phyloP scores from a whole-genome alignment of 2,888 invertebrate genomes.

The Cantharis rufa region DNA sequence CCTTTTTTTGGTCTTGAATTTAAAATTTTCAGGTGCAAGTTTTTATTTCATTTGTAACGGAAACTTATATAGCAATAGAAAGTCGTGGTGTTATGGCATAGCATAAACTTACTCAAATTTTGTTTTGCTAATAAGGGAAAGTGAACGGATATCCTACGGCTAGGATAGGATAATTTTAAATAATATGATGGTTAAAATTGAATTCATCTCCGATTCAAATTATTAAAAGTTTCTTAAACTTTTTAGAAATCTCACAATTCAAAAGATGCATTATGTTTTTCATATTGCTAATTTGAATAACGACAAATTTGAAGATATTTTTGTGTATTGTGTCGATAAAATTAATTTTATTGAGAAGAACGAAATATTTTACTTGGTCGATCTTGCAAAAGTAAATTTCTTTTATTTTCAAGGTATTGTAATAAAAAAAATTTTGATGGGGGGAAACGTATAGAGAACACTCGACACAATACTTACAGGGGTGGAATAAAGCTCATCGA shows the following conservation, averaged over 20 bases:
- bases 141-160: conserved; percentile 51
- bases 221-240: neutral
- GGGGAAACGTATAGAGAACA: conserved; percentile 20
- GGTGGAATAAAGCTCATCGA: conserved; percentile 26
- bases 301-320: too few species aligned
- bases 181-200: neutral
- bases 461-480: conserved; percentile 16
- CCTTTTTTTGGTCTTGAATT: neutral
- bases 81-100: conserved; percentile 11
- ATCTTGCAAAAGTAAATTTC: neutral
- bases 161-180: conserved; percentile 1
- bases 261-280: neutral
- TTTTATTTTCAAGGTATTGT: neutral
- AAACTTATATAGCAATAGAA: conserved; percentile 1
- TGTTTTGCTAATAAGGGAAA: conserved; percentile 52
- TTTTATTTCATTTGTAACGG: conserved; percentile 6
- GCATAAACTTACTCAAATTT: conserved; percentile 31
- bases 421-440: conserved; percentile 11
- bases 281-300: neutral
- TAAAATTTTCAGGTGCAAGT: neutral
- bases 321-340: too few species aligned
- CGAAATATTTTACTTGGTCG: neutral
- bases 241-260: neutral
- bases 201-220: neutral
- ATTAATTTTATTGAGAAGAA: neutral